A percentile compares a stretch with the other conserved stretches of the same genome.
These are phyloP conservation scores for Argya squamiceps DNA, from an alignment of 2,797 vertebrate species.

Conservation along the genomic window DNA sequence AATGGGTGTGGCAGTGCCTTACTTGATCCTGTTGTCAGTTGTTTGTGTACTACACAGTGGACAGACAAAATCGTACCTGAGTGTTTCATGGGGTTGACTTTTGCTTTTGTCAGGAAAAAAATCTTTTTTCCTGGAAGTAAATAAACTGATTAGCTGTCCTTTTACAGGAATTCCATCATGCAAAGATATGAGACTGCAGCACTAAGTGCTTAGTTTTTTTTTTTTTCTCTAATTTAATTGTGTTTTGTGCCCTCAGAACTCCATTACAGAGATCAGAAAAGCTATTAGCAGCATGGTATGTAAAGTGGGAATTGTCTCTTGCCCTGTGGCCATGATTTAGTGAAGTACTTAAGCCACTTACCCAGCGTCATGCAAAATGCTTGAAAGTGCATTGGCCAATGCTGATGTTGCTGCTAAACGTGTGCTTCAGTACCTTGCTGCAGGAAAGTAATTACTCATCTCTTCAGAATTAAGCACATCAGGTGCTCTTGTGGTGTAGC, in stretches of 20 bases:
- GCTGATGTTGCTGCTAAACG: background rate
- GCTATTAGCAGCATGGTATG: constrained; percentile 30
- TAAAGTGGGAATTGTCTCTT: constrained; percentile 29
- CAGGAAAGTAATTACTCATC: background rate
- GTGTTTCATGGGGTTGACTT: background rate
- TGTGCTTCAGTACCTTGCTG: background rate
- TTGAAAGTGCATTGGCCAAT: background rate
- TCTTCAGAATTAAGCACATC: background rate
- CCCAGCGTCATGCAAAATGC: background rate
- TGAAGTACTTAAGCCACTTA: constrained; percentile 19
- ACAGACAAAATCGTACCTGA: background rate
- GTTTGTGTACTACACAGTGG: background rate
- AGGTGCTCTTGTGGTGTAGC: background rate
- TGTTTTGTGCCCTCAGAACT: constrained; percentile 6
- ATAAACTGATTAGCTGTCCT: background rate
- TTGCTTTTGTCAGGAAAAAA: background rate
- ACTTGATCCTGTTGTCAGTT: background rate
- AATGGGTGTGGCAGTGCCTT: background rate
- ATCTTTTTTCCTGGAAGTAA: background rate
- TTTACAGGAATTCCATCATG: constrained; percentile 39
- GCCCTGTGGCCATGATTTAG: background rate
- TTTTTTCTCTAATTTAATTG: constrained; percentile 17
- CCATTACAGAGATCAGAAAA: constrained; percentile 45
- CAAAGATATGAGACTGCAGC: background rate
- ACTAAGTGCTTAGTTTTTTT: constrained; percentile 9